These are phyloP conservation scores for Myripristis jacobus DNA, from an alignment of 2,797 vertebrate species.

Conservation along the genomic window DNA sequence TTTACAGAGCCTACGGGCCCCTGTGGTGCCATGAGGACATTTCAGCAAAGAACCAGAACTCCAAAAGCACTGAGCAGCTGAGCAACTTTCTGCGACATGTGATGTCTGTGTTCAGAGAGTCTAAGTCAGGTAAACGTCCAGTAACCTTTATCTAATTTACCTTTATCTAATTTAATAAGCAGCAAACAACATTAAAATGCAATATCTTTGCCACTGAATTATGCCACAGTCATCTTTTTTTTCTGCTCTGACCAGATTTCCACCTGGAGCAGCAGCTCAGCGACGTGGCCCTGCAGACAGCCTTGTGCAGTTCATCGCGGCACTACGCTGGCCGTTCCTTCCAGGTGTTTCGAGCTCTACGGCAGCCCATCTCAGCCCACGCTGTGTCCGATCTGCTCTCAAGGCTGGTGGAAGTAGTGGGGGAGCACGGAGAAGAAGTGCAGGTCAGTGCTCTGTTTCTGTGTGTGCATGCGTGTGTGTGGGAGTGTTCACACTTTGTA, in stretches of 20 bases:
- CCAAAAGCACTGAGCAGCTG: slow-evolving; percentile 94
- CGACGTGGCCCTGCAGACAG: slow-evolving; percentile 94
- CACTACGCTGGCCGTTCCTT: slow-evolving; percentile 97
- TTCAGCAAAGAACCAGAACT: slow-evolving; percentile 95
- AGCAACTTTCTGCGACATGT: slow-evolving; percentile 95
- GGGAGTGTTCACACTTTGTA: slow-evolving; percentile 8
- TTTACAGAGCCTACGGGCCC: slow-evolving; percentile 91
- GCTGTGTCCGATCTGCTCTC: slow-evolving; percentile 93
- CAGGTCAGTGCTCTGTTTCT: slow-evolving; percentile 62
- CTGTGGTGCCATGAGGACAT: slow-evolving; percentile 99
- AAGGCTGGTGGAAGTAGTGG: slow-evolving; percentile 93
- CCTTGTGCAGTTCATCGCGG: slow-evolving; percentile 93
- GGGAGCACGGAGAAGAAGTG: slow-evolving; percentile 91
- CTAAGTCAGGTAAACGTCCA: slow-evolving; percentile 91
- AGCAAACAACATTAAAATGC: not conserved
- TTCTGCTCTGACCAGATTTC: slow-evolving; percentile 80
- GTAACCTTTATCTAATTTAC: not conserved
- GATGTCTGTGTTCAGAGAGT: slow-evolving; percentile 96
- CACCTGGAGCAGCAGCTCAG: slow-evolving; percentile 94
- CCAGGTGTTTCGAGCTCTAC: slow-evolving; percentile 95
- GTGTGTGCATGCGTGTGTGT: not conserved
- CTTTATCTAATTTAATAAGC: too few relatives aligned
- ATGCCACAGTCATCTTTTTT: not conserved
- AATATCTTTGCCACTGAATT: not conserved
- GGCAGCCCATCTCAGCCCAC: slow-evolving; percentile 92